These are phyloP conservation scores for Drosophila melanosoma DNA, from an alignment of 2,888 invertebrate species.

Conservation along the genomic window DNA sequence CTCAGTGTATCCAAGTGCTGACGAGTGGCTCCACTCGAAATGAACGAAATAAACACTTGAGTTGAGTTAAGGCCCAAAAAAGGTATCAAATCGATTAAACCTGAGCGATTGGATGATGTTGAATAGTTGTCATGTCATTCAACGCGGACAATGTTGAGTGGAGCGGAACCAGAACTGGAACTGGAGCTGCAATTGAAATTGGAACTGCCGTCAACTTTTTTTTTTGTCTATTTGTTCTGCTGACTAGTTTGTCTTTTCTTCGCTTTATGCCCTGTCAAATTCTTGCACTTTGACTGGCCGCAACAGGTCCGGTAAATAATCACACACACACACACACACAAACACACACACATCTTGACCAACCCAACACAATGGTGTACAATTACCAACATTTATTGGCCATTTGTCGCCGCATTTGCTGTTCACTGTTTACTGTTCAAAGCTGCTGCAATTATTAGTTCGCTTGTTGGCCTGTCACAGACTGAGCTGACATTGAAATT, in stretches of 20 bases:
- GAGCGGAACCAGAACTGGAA: slow-evolving; percentile 59
- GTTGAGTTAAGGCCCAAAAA: slow-evolving; percentile 55
- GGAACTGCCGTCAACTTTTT: slow-evolving; percentile 15
- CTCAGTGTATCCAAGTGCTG: slow-evolving; percentile 2
- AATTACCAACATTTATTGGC: slow-evolving; percentile 69
- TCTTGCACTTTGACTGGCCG: slow-evolving; percentile 76
- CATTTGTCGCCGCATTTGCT: slow-evolving; percentile 48
- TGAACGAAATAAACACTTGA: slow-evolving; percentile 60
- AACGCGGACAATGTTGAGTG: slow-evolving; percentile 22
- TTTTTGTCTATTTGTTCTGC: background rate
- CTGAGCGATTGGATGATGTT: slow-evolving; percentile 52
- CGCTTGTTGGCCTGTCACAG: slow-evolving; percentile 68
- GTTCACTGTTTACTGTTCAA: slow-evolving; percentile 36
- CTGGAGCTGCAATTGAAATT: slow-evolving; percentile 18
- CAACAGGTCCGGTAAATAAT: slow-evolving; percentile 44
- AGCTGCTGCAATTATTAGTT: slow-evolving; percentile 72
- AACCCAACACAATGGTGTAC: slow-evolving; percentile 58
- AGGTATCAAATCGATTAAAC: slow-evolving; percentile 63
- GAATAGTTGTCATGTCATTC: slow-evolving; percentile 66
- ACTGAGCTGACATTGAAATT: slow-evolving; percentile 68
- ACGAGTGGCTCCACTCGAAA: slow-evolving; percentile 22
- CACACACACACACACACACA: slow-evolving; percentile 4
- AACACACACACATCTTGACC: slow-evolving; percentile 20
- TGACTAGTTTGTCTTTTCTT: slow-evolving; percentile 43
- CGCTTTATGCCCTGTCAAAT: slow-evolving; percentile 55